A percentile compares a stretch with the other conserved stretches of the same genome.
These are phyloP conservation scores for Ditylenchus dipsaci DNA, from an alignment of 1,140 invertebrate genomes.

Conservation along the genomic window DNA sequence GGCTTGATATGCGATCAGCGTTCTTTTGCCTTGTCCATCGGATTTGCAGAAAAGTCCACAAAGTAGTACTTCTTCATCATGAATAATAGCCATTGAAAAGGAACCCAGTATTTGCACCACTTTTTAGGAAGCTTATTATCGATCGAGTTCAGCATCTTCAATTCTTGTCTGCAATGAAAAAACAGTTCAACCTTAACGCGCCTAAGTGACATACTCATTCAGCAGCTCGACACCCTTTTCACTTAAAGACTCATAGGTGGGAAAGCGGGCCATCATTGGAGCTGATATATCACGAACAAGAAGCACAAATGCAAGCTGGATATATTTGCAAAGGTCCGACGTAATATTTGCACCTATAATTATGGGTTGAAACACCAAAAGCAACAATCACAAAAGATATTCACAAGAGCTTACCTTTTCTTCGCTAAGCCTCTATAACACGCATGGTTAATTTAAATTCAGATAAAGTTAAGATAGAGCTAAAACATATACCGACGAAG, in stretches of 20 bases:
- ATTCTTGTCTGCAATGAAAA: not conserved
- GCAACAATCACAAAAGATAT: too few species aligned
- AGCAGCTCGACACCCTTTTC: not conserved
- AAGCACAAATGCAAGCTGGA: not conserved
- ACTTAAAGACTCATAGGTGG: not conserved
- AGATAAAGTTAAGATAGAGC: not conserved
- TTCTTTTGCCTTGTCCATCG: not conserved
- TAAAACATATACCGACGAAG: not conserved
- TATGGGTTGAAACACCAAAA: too few species aligned
- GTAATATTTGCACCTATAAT: not conserved
- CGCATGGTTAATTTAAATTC: not conserved
- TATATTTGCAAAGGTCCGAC: not conserved
- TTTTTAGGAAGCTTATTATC: not conserved
- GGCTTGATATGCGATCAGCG: not conserved
- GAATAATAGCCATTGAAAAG: slow-evolving; percentile 2
- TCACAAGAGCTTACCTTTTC: too few species aligned
- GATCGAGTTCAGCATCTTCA: not conserved
- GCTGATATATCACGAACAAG: not conserved
- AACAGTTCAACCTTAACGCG: not conserved
- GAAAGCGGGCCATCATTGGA: not conserved
- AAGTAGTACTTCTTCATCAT: not conserved
- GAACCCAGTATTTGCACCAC: not conserved
- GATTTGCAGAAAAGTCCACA: not conserved
- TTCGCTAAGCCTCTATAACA: not conserved
- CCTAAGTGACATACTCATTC: not conserved